Conservation (phyloP, 2,113 vertebrate species). For the Bettongia penicillata region DNA sequence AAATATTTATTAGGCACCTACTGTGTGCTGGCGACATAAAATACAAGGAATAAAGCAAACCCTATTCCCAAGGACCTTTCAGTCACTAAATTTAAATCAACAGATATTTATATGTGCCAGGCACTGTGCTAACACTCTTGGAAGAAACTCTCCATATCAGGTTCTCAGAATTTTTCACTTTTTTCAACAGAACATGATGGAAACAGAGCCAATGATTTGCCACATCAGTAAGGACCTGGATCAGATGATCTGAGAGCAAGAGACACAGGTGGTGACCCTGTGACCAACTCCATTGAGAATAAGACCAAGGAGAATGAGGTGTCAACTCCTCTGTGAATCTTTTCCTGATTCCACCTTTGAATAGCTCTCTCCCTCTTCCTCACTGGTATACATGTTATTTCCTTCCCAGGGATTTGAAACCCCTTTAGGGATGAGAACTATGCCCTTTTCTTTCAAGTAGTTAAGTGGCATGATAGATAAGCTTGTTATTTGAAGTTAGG, state of each 20-base stretch:
- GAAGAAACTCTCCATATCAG: background rate
- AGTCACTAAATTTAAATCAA: background rate
- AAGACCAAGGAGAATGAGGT: background rate
- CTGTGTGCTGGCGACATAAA: background rate
- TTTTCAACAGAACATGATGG: background rate
- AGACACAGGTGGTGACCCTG: background rate
- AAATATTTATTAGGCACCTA: background rate
- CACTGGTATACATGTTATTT: background rate
- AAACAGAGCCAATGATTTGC: background rate
- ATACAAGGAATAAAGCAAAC: background rate
- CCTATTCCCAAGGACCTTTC: background rate
- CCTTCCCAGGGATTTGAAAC: background rate
- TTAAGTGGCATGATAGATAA: background rate
- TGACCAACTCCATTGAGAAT: background rate
- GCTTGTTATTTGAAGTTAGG: background rate
- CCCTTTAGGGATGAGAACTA: background rate
- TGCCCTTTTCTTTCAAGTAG: background rate
- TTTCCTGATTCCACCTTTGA: background rate
- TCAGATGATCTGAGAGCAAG: background rate
- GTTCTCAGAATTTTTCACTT: too few species aligned
- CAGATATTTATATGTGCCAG: background rate
- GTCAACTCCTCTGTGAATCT: background rate
- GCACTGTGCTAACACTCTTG: background rate
- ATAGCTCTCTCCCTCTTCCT: background rate
- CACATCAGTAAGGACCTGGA: background rate